Percentiles rank a stretch among this genome's conserved stretches.
Evolutionary conservation across 2,797 vertebrate species (phyloP).

Genomic region (Dendrocincla fuliginosa): DNA sequence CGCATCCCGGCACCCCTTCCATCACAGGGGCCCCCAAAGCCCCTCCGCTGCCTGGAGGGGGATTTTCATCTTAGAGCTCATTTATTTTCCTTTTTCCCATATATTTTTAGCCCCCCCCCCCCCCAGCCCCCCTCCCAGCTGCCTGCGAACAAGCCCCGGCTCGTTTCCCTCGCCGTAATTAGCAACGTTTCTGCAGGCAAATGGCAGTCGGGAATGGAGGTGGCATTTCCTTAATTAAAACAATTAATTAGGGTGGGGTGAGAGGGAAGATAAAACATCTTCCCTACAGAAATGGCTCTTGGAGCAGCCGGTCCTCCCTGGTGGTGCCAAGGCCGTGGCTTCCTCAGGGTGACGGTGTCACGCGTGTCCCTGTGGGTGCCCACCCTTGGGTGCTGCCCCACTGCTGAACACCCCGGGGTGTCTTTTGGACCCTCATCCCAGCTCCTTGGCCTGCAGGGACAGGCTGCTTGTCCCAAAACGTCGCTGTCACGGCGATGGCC

Average conservation of each 20-base stretch:
- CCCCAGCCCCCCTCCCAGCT: not conserved
- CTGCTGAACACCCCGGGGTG: not conserved
- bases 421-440: fast-evolving
- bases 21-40: not conserved
- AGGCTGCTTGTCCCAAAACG: fast-evolving
- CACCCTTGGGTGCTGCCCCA: not conserved
- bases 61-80: not conserved
- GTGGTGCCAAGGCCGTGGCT: fast-evolving
- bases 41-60: fast-evolving
- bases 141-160: not conserved
- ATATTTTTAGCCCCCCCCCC: slow-evolving; percentile 10
- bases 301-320: fast-evolving
- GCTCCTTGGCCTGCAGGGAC: not conserved
- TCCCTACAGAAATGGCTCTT: not conserved
- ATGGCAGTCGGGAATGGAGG: slow-evolving; percentile 58
- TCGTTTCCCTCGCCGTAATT: slow-evolving; percentile 43
- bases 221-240: slow-evolving; percentile 71
- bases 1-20: not conserved
- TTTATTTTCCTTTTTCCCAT: not conserved
- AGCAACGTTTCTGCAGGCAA: slow-evolving; percentile 56
- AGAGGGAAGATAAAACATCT: slow-evolving; percentile 3
- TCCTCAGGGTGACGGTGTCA: fast-evolving
- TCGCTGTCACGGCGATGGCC: fast-evolving
- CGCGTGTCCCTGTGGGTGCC: not conserved
- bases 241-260: slow-evolving; percentile 63